Conservation (phyloP, 1,140 invertebrate genomes). For the Lasioglossum baleicum region DNA sequence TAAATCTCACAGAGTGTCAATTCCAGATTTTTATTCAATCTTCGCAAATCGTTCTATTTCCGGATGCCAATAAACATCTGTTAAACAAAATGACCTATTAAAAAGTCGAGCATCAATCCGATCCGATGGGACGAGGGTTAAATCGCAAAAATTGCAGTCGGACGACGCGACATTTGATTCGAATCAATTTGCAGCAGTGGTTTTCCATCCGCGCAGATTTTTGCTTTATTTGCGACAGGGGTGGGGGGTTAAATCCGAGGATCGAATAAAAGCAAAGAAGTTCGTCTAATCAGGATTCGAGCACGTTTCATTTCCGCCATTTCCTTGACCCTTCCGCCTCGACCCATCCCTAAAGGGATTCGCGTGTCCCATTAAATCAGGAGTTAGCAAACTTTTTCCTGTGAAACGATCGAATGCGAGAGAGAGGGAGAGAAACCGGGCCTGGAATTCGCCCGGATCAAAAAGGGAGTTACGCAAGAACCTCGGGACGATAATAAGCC, state of each 20-base stretch:
- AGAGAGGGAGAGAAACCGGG: background rate
- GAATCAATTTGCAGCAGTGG: too few species aligned
- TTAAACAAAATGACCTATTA: too few species aligned
- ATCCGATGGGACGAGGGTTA: too few species aligned
- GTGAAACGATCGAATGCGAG: background rate
- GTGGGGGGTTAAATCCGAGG: background rate
- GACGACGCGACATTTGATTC: too few species aligned
- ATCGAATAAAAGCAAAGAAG: background rate
- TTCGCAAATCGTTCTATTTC: too few species aligned
- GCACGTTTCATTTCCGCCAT: conserved; percentile 1
- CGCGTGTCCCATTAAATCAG: conserved; percentile 3
- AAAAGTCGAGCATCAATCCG: too few species aligned
- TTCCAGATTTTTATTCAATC: too few species aligned
- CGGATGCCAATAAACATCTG: too few species aligned
- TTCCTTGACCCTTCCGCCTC: conserved; percentile 1
- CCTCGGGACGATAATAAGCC: background rate
- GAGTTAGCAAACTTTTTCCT: background rate
- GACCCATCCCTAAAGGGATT: background rate
- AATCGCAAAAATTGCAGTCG: too few species aligned
- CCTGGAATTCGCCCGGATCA: background rate
- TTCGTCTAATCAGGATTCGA: conserved; percentile 1
- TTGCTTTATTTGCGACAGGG: background rate
- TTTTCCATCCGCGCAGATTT: background rate
- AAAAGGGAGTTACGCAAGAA: background rate
- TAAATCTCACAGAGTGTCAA: too few species aligned